A percentile compares a stretch with the other conserved stretches of the same genome.
These are phyloP conservation scores for Eupithecia exiguata DNA, from an alignment of 2,888 invertebrate genomes.

Conservation along the genomic window DNA sequence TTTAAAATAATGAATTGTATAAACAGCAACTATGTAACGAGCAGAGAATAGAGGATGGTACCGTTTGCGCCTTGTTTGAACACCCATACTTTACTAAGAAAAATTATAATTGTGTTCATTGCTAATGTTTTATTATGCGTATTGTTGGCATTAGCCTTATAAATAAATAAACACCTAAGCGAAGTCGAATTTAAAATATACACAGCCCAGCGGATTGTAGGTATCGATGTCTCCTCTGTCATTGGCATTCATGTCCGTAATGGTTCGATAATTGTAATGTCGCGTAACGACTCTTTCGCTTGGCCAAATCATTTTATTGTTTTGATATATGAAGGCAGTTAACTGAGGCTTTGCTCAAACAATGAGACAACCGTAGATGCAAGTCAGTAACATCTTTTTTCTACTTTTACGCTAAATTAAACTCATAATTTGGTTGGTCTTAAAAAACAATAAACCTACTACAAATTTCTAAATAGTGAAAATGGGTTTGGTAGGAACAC, in stretches of 20 bases:
- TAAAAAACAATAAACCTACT: no score
- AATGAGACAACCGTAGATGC: not conserved
- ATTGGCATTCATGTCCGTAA: constrained; percentile 65
- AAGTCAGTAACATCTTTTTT: not conserved
- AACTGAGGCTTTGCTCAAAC: constrained; percentile 11
- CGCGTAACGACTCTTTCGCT: constrained; percentile 56
- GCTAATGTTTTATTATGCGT: no score
- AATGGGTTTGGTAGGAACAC: no score
- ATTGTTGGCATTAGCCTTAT: no score
- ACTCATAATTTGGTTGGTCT: not conserved
- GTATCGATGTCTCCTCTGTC: constrained; percentile 63
- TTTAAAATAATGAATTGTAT: not conserved
- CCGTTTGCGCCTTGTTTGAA: not conserved
- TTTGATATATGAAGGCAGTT: constrained; percentile 39
- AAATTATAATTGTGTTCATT: no score
- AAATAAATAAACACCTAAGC: not conserved
- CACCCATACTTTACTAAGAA: no score
- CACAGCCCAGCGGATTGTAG: constrained; percentile 41
- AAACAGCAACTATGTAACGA: not conserved
- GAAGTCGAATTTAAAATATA: constrained; percentile 11
- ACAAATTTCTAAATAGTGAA: no score
- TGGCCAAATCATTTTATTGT: constrained; percentile 57
- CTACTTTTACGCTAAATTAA: not conserved
- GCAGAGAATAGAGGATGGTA: not conserved
- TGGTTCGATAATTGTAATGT: constrained; percentile 68